Percentiles rank a stretch among this genome's conserved stretches.
Conservation (phyloP, 2,888 invertebrate species). For the Nomada fucata region DNA sequence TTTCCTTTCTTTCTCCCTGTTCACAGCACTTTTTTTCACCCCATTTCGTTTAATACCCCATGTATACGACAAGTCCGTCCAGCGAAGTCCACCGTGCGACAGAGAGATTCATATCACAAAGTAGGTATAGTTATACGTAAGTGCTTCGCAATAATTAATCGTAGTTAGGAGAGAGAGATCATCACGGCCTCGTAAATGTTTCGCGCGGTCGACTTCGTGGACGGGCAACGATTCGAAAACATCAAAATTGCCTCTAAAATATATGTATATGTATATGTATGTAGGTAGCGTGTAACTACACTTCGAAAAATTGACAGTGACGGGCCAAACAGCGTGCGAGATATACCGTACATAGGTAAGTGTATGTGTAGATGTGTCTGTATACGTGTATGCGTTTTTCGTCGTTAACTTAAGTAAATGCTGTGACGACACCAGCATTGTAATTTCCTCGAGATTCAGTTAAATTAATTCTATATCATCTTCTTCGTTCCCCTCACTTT, state of each 20-base stretch:
- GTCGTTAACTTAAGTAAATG: constrained; percentile 49
- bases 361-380: constrained; percentile 12
- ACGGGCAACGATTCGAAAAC: constrained; percentile 45
- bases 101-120: constrained; percentile 71
- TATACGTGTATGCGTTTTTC: not conserved
- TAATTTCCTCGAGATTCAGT: constrained; percentile 30
- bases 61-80: constrained; percentile 21
- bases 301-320: constrained; percentile 71
- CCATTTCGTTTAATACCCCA: constrained; percentile 1
- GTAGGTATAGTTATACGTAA: constrained; percentile 56
- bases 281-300: constrained; percentile 63
- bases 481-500: not conserved
- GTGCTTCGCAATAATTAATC: constrained; percentile 51
- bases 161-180: constrained; percentile 60
- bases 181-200: constrained; percentile 54
- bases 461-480: constrained; percentile 48
- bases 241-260: constrained; percentile 73
- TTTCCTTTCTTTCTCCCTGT: constrained; percentile 47
- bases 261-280: constrained; percentile 37
- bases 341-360: constrained; percentile 52
- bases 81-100: constrained; percentile 63
- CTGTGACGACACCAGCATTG: constrained; percentile 39
- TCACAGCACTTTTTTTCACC: constrained; percentile 72
- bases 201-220: constrained; percentile 55
- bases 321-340: constrained; percentile 64